phyloP scores from a whole-genome alignment of 2,888 invertebrate species.

The Campoplex capitator region DNA sequence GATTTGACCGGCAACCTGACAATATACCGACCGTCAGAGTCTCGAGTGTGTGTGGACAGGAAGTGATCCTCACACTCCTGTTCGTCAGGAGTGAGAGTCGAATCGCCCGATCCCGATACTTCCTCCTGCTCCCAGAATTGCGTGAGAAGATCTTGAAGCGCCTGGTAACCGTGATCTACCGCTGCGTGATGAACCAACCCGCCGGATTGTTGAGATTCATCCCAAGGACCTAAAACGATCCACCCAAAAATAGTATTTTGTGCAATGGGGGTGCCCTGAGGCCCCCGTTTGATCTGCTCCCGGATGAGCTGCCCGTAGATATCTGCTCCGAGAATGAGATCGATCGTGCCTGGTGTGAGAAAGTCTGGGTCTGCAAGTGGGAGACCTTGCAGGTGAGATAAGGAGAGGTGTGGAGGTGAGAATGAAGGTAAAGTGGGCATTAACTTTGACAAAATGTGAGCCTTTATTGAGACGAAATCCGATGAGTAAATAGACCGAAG shows the following conservation, averaged over 20 bases:
- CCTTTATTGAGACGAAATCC: not conserved
- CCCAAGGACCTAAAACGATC: slow-evolving; percentile 34
- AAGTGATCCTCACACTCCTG: slow-evolving; percentile 52
- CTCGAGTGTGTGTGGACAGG: slow-evolving; percentile 18
- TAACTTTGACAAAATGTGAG: slow-evolving; percentile 40
- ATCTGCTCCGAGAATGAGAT: slow-evolving; percentile 46
- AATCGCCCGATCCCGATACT: not conserved
- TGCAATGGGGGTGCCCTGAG: slow-evolving; percentile 33
- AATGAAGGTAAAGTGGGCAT: no score
- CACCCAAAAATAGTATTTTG: slow-evolving; percentile 56
- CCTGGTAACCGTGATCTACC: slow-evolving; percentile 26
- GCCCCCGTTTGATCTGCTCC: slow-evolving; percentile 23
- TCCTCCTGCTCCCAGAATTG: slow-evolving; percentile 56
- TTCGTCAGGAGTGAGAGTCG: slow-evolving; percentile 23
- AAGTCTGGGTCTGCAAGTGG: slow-evolving; percentile 55
- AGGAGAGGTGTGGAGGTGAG: not conserved
- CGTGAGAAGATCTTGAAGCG: slow-evolving; percentile 35
- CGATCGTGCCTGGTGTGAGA: not conserved
- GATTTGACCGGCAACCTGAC: slow-evolving; percentile 29
- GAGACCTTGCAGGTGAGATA: slow-evolving; percentile 38
- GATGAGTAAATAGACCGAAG: slow-evolving; percentile 1
- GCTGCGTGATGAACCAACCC: slow-evolving; percentile 25
- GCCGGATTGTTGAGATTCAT: not conserved
- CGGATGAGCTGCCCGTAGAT: slow-evolving; percentile 45
- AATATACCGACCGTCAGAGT: slow-evolving; percentile 13